phyloP scores from a whole-genome alignment of 2,797 vertebrate species.

The Mormyrus hasselquistii region DNA sequence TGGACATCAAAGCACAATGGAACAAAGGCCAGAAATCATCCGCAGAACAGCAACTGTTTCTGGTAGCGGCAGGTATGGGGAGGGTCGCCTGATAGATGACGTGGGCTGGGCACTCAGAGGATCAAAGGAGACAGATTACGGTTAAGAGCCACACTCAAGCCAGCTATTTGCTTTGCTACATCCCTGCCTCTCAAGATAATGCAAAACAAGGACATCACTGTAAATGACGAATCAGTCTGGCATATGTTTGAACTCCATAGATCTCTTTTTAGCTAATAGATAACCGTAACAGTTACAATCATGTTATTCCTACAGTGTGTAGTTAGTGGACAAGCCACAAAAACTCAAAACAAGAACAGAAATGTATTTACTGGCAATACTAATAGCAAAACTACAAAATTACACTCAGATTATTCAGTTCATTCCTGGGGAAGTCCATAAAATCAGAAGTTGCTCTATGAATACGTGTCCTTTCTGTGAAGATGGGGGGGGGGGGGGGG shows the following conservation, averaged over 20 bases:
- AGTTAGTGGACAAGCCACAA: background rate
- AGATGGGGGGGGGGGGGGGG: background rate
- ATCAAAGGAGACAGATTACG: background rate
- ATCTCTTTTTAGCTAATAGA: background rate
- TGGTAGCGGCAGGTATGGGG: background rate
- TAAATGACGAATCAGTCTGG: background rate
- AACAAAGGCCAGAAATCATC: background rate
- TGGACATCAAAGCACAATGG: background rate
- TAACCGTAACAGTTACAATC: background rate
- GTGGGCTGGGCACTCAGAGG: background rate
- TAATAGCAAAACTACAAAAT: background rate
- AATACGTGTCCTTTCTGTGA: background rate
- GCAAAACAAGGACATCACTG: background rate
- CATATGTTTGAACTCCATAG: background rate
- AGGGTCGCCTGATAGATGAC: background rate
- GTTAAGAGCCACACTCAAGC: background rate
- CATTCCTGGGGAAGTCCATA: background rate
- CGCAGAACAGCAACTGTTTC: background rate
- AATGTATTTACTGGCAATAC: background rate
- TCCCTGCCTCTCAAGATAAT: background rate
- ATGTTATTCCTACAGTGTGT: background rate
- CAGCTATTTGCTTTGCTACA: background rate
- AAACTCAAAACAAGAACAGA: background rate
- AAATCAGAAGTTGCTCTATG: background rate
- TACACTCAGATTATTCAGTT: background rate